Conservation (phyloP, 2,888 invertebrate species). For the Sicus ferrugineus region DNA sequence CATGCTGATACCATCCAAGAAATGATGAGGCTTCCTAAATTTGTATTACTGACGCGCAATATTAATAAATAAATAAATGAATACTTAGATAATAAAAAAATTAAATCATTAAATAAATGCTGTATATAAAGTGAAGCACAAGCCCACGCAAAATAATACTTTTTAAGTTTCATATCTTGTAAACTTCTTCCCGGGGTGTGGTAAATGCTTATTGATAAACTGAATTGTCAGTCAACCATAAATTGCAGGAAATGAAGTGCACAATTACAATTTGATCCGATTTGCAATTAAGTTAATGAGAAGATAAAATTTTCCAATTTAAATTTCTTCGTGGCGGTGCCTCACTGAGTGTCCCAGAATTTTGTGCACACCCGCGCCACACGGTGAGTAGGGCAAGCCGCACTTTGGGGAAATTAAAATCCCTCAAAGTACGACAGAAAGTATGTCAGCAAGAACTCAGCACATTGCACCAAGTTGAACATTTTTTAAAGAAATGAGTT, state of each 20-base stretch:
- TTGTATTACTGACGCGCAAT: too few species aligned
- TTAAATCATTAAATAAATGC: too few species aligned
- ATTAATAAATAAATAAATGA: too few species aligned
- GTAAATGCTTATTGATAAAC: constrained; percentile 57
- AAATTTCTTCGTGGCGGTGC: constrained; percentile 3
- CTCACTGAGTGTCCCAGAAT: background rate
- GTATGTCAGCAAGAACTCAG: background rate
- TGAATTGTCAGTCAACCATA: constrained; percentile 62
- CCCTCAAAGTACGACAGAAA: background rate
- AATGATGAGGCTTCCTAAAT: too few species aligned
- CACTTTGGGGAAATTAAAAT: constrained; percentile 11
- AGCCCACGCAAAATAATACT: background rate
- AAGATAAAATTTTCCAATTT: constrained; percentile 47
- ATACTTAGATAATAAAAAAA: too few species aligned
- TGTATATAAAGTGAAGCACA: too few species aligned
- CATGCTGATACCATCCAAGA: too few species aligned
- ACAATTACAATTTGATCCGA: constrained; percentile 64
- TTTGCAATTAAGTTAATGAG: constrained; percentile 61
- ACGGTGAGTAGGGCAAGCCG: background rate
- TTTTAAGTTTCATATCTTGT: background rate
- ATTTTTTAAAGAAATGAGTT: background rate
- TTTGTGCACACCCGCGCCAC: background rate
- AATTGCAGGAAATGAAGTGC: constrained; percentile 61
- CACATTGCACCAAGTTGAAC: background rate
- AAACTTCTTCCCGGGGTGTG: background rate